phyloP scores from a whole-genome alignment of 1,140 invertebrate genomes.

The Dendroctonus ponderosae region DNA sequence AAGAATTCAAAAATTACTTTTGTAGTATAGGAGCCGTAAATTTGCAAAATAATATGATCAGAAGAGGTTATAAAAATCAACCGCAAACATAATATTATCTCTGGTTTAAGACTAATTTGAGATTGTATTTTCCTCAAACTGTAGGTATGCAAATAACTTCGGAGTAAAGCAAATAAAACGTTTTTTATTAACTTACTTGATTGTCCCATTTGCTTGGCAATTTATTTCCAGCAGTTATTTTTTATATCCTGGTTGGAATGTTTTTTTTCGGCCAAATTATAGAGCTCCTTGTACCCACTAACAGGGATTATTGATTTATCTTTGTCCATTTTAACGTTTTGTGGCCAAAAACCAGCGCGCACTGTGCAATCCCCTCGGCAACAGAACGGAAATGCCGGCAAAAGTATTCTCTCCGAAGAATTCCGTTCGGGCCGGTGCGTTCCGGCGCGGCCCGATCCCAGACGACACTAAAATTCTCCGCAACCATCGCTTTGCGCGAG shows the following conservation, averaged over 20 bases:
- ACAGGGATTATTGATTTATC: constrained; percentile 7
- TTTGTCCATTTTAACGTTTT: constrained; percentile 7
- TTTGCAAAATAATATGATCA: constrained; percentile 18
- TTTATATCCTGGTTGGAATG: constrained; percentile 15
- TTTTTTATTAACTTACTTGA: constrained; percentile 17
- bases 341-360: too few relatives aligned
- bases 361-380: too few relatives aligned
- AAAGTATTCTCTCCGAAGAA: too few relatives aligned
- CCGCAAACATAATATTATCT: neutral
- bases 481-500: too few relatives aligned
- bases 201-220: constrained; percentile 12
- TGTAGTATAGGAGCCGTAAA: constrained; percentile 15
- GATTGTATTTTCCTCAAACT: too few relatives aligned
- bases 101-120: neutral
- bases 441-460: too few relatives aligned
- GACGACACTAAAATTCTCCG: too few relatives aligned
- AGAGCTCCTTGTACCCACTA: constrained; percentile 6
- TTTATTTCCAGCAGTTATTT: constrained; percentile 21
- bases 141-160: too few relatives aligned
- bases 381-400: too few relatives aligned
- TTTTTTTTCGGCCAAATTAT: constrained; percentile 13
- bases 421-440: too few relatives aligned
- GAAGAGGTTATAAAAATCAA: constrained; percentile 17
- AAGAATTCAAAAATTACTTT: constrained; percentile 30
- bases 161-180: too few relatives aligned